phyloP scores from a whole-genome alignment of 2,888 invertebrate genomes.

The Cheiracanthium punctorium region DNA sequence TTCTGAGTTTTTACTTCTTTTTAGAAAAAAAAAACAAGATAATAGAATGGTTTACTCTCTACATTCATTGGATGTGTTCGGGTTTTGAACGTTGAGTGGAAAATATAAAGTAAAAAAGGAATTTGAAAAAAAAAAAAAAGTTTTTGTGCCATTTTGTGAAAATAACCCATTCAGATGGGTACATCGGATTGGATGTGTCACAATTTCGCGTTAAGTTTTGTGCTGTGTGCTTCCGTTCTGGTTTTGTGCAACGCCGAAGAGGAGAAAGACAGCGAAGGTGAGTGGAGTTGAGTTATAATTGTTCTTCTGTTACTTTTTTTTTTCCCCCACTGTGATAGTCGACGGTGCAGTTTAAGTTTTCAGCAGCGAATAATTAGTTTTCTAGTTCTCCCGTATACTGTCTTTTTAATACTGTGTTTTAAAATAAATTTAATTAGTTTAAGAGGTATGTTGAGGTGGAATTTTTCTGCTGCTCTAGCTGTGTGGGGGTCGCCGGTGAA shows the following conservation, averaged over 20 bases:
- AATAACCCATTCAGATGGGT: not conserved
- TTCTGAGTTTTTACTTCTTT: not conserved
- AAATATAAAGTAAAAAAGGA: not conserved
- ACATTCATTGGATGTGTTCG: not conserved
- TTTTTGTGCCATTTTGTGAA: not conserved
- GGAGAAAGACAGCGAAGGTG: slow-evolving; percentile 30
- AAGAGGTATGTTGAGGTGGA: too few species aligned
- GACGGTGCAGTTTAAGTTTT: too few species aligned
- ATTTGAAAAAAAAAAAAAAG: not conserved
- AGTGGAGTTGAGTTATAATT: too few species aligned
- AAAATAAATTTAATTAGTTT: too few species aligned
- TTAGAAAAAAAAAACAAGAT: too few species aligned
- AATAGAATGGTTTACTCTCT: not conserved
- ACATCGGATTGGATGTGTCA: slow-evolving; percentile 15
- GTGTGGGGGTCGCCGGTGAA: too few species aligned
- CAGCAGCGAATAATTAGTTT: too few species aligned
- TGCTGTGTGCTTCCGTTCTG: slow-evolving; percentile 14
- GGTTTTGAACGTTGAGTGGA: not conserved
- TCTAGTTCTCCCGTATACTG: too few species aligned
- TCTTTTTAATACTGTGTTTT: too few species aligned
- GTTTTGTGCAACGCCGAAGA: slow-evolving; percentile 2
- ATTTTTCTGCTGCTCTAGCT: too few species aligned
- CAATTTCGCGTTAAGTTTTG: slow-evolving; percentile 20
- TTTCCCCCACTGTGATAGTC: too few species aligned
- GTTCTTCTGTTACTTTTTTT: too few species aligned